Evolutionary conservation across 2,113 vertebrate genomes (phyloP).

Genomic region (Heterotis niloticus): DNA sequence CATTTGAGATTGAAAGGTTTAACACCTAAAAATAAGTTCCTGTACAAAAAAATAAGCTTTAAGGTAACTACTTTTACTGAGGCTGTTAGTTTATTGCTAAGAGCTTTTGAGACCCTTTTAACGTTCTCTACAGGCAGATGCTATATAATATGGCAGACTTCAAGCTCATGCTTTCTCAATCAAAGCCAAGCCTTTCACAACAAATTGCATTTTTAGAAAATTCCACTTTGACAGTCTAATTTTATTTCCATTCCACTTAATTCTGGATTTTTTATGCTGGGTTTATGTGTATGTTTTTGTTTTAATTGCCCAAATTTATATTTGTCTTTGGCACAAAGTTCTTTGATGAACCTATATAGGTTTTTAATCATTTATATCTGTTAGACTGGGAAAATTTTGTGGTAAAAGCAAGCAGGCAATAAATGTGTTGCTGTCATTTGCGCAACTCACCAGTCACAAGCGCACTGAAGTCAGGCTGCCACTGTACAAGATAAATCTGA

Average conservation of each 20-base stretch:
- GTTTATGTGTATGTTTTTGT: not conserved
- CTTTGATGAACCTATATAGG: too few species aligned
- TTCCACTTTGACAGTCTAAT: not conserved
- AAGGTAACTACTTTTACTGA: not conserved
- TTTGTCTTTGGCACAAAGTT: not conserved
- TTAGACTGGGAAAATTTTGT: constrained; percentile 8
- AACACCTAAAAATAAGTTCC: not conserved
- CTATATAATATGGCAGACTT: constrained; percentile 4
- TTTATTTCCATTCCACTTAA: not conserved
- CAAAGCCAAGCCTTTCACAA: not conserved
- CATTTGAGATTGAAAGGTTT: not conserved
- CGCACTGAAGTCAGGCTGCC: not conserved
- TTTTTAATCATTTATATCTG: not conserved
- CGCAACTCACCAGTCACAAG: too few species aligned
- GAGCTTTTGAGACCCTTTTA: not conserved
- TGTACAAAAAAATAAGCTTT: not conserved
- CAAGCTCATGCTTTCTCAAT: not conserved
- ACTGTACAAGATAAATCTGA: not conserved
- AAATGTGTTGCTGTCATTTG: constrained; percentile 1
- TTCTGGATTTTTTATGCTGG: not conserved
- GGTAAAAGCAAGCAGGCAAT: not conserved
- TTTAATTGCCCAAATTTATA: not conserved
- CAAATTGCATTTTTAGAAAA: constrained; percentile 8
- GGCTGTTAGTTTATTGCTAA: not conserved
- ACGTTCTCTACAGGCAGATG: not conserved